Evolutionary conservation across 2,888 invertebrate genomes (phyloP).

Genomic region (Drosophila mayaguana): DNA sequence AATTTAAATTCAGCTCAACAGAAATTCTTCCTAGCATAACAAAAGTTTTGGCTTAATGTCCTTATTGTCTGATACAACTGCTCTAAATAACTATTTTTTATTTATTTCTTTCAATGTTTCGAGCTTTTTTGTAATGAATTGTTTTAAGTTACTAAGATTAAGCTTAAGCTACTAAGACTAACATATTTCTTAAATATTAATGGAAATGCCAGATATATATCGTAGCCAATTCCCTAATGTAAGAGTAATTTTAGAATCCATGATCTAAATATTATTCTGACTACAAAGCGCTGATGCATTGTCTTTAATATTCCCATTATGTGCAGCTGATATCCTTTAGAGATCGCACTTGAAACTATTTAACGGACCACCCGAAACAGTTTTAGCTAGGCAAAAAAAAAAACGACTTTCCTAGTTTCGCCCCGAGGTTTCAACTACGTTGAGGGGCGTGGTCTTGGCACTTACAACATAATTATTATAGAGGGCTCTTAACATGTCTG

Average conservation of each 20-base stretch:
- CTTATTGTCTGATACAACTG: too few species aligned
- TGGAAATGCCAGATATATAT: too few species aligned
- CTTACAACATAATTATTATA: constrained; percentile 74
- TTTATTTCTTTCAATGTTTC: too few species aligned
- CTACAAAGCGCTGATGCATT: constrained; percentile 13
- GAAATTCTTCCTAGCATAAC: too few species aligned
- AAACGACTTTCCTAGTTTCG: constrained; percentile 9
- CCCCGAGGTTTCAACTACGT: constrained; percentile 6
- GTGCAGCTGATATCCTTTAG: background rate
- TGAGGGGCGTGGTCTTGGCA: constrained; percentile 55
- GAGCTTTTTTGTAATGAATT: too few species aligned
- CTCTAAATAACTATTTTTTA: too few species aligned
- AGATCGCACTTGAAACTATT: constrained; percentile 36
- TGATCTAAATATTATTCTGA: background rate
- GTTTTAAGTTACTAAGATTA: too few species aligned
- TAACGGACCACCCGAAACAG: constrained; percentile 55
- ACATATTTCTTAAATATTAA: too few species aligned
- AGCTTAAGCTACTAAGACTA: too few species aligned
- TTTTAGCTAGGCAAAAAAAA: constrained; percentile 5
- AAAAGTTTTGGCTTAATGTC: too few species aligned
- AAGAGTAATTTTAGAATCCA: too few species aligned
- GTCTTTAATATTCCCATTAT: background rate
- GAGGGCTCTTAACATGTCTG: constrained; percentile 40
- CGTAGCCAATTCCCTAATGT: background rate
- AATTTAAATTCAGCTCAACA: too few species aligned